Evolutionary conservation across 2,888 invertebrate species (phyloP), one percentile per base, ranked within the genome.

Genomic region (Desoria tigrina): DNA sequence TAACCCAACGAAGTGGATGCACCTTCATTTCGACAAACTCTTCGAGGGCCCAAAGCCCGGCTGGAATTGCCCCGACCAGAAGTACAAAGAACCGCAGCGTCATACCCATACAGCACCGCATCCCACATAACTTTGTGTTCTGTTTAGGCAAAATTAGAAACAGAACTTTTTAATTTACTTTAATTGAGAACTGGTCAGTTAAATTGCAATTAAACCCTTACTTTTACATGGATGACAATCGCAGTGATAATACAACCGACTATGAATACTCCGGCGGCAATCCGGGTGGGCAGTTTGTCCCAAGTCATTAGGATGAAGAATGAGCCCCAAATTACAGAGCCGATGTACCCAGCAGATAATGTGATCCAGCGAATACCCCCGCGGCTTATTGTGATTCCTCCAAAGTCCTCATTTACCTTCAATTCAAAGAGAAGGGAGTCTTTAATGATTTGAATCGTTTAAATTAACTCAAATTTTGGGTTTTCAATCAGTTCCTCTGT

Each of bases 261-360:
- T 61, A 73, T 73, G 45, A 73, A 73, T 0, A 73, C 68, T 49
- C 55, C 61, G 16, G 67, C 59, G 11, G 73, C 73, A 57, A 73
- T 63, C 61, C 45, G 55, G 2, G 73, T 73, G 3, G 70, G 70
- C n/a, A 71, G 42, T 14, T n/a, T 50, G 16, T 68, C 68, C 70
- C 70, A 73, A 9, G 73, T 69, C 73, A 73, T 73, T 7, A 73
- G 55, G 42, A 73, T 71, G 24, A 73, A 73, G 57, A 73, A 73
- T 11, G 69, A 37, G 9, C 73, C 73, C 71, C 71, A 73, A 1
- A 73, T 63, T 1, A 71, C 71, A 1, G 73, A 73, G 3, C 73
- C 73, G 1, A 67, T 71, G 49, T 73, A 73, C 3, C 73, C 73
- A 14, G 73, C 73, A 1, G 73, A 71, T 14, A 73, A 61, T 0